phyloP scores from a whole-genome alignment of 1,140 invertebrate genomes.

The Chironomus striatipennis region DNA sequence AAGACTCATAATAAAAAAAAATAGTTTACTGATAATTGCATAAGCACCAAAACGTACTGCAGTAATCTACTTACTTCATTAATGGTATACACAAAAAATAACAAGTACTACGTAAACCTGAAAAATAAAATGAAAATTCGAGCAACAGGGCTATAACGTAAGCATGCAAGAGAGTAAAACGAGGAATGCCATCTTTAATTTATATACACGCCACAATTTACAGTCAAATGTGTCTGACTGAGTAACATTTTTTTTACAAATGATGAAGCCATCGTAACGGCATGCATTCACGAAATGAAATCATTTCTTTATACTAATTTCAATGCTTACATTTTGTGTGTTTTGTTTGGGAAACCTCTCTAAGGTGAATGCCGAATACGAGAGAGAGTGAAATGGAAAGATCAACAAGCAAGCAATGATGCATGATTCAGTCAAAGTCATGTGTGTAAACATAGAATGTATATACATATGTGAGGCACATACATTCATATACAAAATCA shows the following conservation, averaged over 20 bases:
- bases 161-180: not conserved
- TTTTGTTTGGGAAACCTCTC: constrained; percentile 1
- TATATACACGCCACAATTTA: too few relatives aligned
- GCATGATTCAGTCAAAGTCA: not conserved
- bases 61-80: too few relatives aligned
- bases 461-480: too few relatives aligned
- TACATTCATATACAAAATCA: not conserved
- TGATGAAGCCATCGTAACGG: constrained; percentile 3
- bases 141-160: too few relatives aligned
- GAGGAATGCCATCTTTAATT: not conserved
- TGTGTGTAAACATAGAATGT: not conserved
- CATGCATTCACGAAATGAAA: not conserved
- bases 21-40: too few relatives aligned
- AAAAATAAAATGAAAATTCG: too few relatives aligned
- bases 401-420: not conserved
- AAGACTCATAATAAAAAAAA: too few relatives aligned
- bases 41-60: too few relatives aligned
- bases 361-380: not conserved
- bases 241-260: not conserved
- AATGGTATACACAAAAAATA: too few relatives aligned
- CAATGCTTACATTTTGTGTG: not conserved
- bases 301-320: too few relatives aligned
- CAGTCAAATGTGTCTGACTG: not conserved
- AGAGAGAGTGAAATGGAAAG: too few relatives aligned
- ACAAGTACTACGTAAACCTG: too few relatives aligned